Evolutionary conservation across 2,888 invertebrate species (phyloP), one percentile per base, ranked within the genome.

Genomic region (Acrocera orbiculus): DNA sequence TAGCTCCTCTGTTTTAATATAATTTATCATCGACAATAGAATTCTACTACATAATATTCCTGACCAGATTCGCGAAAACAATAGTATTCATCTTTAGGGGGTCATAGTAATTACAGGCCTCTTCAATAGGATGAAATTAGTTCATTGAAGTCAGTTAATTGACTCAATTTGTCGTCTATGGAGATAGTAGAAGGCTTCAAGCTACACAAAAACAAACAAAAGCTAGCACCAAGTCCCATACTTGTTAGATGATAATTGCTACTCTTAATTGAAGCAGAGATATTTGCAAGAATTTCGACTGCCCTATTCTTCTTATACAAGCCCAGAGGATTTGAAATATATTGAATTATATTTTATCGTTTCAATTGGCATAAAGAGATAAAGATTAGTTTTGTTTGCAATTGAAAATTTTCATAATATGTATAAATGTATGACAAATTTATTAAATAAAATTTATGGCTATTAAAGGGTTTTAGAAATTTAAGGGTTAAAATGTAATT

Each of bases 71-170:
- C n/a, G n/a, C n/a, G n/a, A n/a, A n/a, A n/a, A n/a, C n/a, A n/a
- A n/a, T n/a, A n/a, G n/a, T n/a, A n/a, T n/a, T n/a, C n/a, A 33
- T 11, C 33, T 33, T 29, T 16, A 34, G 34, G 33, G 27, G 32
- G 24, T 26, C 28, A 38, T 38, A 32, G 29, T 27, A 35, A 35
- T 35, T 33, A 32, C 20, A 30, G 26, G 22, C 30, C 36, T 29
- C 22, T 16, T 36, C 39, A 39, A 39, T 36, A 34, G 36, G 28
- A 27, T 29, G 13, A 39, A 39, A 39, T 39, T 39, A 39, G 34
- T 34, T 36, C 36, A 39, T 39, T 39, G 34, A 39, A 39, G 39
- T 34, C 31, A 34, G 31, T 39, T 39, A 39, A 39, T 39, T 39
- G 39, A 34, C 36, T 39, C 36, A 39, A 39, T 39, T 39, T 34